Conservation (phyloP, 2,113 vertebrate species). For the Crocuta crocuta region DNA sequence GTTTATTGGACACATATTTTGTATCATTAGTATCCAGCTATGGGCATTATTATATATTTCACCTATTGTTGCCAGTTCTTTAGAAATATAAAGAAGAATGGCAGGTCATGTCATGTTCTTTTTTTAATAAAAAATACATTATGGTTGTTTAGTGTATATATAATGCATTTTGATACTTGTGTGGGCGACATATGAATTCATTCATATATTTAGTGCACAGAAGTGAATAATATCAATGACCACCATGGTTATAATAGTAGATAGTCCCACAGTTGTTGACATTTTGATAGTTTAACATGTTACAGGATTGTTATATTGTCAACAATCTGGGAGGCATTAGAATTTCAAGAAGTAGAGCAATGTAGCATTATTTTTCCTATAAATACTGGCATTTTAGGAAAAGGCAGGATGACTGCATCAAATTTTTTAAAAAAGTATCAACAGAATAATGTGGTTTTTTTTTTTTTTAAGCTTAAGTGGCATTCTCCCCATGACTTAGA, state of each 20-base stretch:
- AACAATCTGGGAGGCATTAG: not conserved
- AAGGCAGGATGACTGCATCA: not conserved
- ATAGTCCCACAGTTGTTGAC: not conserved
- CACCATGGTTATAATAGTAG: not conserved
- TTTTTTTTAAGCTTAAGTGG: not conserved
- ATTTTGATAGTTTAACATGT: not conserved
- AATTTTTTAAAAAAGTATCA: slow-evolving; percentile 17
- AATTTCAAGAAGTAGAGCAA: not conserved
- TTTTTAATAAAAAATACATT: not conserved
- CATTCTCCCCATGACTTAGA: not conserved
- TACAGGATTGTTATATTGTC: not conserved
- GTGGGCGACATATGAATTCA: not conserved
- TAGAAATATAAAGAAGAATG: not conserved
- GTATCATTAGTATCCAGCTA: not conserved
- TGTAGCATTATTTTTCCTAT: not conserved
- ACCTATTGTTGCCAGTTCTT: not conserved
- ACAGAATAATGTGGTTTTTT: not conserved
- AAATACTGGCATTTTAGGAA: not conserved
- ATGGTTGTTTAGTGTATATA: not conserved
- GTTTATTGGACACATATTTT: not conserved
- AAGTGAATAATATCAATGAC: not conserved
- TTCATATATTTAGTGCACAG: not conserved
- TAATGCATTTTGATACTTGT: not conserved
- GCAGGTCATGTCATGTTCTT: not conserved
- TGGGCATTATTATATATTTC: not conserved